Evolutionary conservation across 1,140 invertebrate genomes (phyloP).

Genomic region (Drosophila auraria): DNA sequence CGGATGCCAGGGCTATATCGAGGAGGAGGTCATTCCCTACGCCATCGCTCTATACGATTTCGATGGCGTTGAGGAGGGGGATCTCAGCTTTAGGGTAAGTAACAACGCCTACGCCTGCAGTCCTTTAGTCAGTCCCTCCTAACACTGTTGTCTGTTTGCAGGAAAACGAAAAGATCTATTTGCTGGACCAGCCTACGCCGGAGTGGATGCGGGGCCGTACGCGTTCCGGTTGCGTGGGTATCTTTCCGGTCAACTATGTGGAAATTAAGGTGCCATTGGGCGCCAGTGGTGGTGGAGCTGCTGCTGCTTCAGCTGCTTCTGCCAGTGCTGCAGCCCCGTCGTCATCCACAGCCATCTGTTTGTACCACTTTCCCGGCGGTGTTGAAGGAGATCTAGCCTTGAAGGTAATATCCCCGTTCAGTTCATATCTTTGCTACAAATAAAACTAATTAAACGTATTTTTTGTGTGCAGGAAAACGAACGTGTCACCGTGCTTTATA

Average conservation of each 20-base stretch:
- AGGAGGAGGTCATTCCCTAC: conserved; percentile 86
- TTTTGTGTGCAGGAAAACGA: conserved; percentile 85
- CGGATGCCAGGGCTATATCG: conserved; percentile 53
- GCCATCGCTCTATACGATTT: conserved; percentile 92
- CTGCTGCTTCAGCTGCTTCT: conserved; percentile 8
- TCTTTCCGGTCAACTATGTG: conserved; percentile 93
- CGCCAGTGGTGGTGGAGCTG: conserved; percentile 68
- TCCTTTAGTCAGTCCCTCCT: not conserved
- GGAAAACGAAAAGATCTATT: conserved; percentile 89
- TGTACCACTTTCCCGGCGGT: conserved; percentile 88
- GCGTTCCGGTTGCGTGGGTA: conserved; percentile 88
- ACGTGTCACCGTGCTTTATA: conserved; percentile 89
- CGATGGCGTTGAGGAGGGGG: conserved; percentile 88
- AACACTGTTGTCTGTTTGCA: conserved; percentile 82
- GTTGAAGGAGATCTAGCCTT: conserved; percentile 87
- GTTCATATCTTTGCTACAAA: not conserved
- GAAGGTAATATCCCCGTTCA: conserved; percentile 82
- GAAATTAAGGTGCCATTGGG: conserved; percentile 90
- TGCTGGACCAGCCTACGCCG: conserved; percentile 89
- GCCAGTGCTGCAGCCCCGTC: conserved; percentile 57
- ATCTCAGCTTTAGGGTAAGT: conserved; percentile 90
- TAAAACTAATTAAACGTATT: not conserved
- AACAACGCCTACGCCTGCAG: not conserved
- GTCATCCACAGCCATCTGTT: conserved; percentile 85
- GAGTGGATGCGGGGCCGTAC: conserved; percentile 92